phyloP scores from a whole-genome alignment of 2,797 vertebrate species.

The Pelodytes ibericus region DNA sequence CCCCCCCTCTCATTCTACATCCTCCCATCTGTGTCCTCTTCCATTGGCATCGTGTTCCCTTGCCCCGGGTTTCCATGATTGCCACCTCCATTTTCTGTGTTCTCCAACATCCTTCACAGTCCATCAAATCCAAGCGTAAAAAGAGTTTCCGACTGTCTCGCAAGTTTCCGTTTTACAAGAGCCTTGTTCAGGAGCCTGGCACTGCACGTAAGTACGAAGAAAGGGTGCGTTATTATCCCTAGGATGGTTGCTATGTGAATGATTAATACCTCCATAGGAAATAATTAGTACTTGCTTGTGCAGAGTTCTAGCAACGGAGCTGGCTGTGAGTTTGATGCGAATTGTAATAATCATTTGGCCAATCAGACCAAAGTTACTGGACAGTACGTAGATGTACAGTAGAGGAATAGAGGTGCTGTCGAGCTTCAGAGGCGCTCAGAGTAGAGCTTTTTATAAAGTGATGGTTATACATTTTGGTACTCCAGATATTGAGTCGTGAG shows the following conservation, averaged over 20 bases:
- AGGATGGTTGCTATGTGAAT: not conserved
- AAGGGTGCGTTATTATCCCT: not conserved
- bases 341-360: no score
- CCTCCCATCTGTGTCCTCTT: constrained; percentile 56
- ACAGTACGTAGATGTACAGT: no score
- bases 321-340: not conserved
- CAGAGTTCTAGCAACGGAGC: not conserved
- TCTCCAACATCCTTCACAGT: constrained; percentile 76
- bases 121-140: constrained; percentile 99
- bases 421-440: no score
- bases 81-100: constrained; percentile 60
- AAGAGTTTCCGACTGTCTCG: constrained; percentile 99
- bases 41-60: constrained; percentile 68
- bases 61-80: constrained; percentile 67
- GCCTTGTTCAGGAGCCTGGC: constrained; percentile 96
- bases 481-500: no score
- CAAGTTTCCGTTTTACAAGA: constrained; percentile 99
- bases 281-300: not conserved
- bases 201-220: constrained; percentile 52
- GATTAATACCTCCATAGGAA: not conserved
- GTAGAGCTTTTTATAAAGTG: no score
- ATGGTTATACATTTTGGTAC: no score
- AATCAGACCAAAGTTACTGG: no score
- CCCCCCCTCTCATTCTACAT: constrained; percentile 71
- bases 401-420: no score